These are phyloP conservation scores for Dendroctonus ponderosae DNA, from an alignment of 1,140 invertebrate genomes.

Conservation along the genomic window DNA sequence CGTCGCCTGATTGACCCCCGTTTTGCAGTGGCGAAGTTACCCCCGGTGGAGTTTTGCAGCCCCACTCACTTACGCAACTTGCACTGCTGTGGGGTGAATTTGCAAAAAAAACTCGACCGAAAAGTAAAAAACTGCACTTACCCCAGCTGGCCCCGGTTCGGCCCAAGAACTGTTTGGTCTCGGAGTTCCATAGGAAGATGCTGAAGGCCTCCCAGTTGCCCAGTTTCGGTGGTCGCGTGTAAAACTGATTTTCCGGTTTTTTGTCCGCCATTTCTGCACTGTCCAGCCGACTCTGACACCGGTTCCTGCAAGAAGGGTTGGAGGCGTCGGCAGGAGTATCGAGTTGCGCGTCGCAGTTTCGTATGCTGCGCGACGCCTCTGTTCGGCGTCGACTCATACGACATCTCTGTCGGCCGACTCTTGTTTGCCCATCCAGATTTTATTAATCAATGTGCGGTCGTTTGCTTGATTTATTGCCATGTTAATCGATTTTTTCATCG, in stretches of 20 bases:
- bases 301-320: slow-evolving; percentile 33
- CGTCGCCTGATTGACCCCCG: too few relatives aligned
- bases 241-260: slow-evolving; percentile 71
- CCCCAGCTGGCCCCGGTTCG: slow-evolving; percentile 87
- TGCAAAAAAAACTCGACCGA: background rate
- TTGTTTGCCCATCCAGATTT: too few relatives aligned
- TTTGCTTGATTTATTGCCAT: too few relatives aligned
- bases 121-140: slow-evolving; percentile 57
- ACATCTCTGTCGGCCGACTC: too few relatives aligned
- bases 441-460: too few relatives aligned
- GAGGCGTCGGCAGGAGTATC: slow-evolving; percentile 14
- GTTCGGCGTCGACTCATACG: background rate
- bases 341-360: slow-evolving; percentile 18
- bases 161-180: slow-evolving; percentile 83
- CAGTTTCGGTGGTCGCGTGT: slow-evolving; percentile 73
- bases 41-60: too few relatives aligned
- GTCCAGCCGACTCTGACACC: slow-evolving; percentile 19
- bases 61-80: too few relatives aligned
- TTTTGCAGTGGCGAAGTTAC: too few relatives aligned
- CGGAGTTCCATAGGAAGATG: slow-evolving; percentile 83
- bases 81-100: too few relatives aligned
- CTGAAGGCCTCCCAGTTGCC: slow-evolving; percentile 83
- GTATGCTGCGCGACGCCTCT: slow-evolving; percentile 14
- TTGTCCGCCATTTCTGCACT: slow-evolving; percentile 66
- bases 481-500: too few relatives aligned